A percentile compares a stretch with the other conserved stretches of the same genome.
Evolutionary conservation across 2,113 vertebrate species (phyloP).

Genomic region (Sterrhoptilus dennistouni): DNA sequence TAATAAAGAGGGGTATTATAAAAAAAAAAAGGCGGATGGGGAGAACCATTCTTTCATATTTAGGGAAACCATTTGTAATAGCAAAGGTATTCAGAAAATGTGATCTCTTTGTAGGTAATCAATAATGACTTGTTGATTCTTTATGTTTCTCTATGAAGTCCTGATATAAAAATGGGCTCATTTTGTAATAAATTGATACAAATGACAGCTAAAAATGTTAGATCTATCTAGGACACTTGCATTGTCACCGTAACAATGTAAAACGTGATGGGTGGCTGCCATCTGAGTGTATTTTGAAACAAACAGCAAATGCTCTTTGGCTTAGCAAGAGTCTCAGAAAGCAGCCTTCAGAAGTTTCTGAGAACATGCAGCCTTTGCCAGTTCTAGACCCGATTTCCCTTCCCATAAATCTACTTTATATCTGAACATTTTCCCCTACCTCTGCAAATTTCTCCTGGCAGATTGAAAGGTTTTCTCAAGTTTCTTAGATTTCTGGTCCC

Average conservation of each 20-base stretch:
- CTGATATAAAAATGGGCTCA: background rate
- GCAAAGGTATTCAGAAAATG: slow-evolving; percentile 7
- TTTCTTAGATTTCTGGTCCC: background rate
- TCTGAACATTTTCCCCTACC: background rate
- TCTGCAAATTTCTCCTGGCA: background rate
- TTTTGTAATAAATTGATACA: background rate
- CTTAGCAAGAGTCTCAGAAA: background rate
- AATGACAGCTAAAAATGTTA: background rate
- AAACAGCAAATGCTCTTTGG: background rate
- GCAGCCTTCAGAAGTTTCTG: background rate
- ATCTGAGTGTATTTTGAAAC: background rate
- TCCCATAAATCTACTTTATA: background rate
- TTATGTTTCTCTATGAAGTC: background rate
- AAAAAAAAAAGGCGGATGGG: slow-evolving; percentile 27
- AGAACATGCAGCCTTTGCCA: background rate
- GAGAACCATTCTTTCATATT: slow-evolving; percentile 49
- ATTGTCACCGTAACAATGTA: background rate
- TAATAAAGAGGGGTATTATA: slow-evolving; percentile 74
- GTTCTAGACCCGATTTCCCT: background rate
- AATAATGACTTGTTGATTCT: slow-evolving; percentile 4
- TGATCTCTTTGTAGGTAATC: background rate
- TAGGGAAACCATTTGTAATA: slow-evolving; percentile 44
- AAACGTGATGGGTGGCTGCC: background rate
- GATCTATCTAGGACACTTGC: background rate
- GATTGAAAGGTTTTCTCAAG: background rate